phyloP scores from a whole-genome alignment of 2,888 invertebrate species.

The Baccha elongata region DNA sequence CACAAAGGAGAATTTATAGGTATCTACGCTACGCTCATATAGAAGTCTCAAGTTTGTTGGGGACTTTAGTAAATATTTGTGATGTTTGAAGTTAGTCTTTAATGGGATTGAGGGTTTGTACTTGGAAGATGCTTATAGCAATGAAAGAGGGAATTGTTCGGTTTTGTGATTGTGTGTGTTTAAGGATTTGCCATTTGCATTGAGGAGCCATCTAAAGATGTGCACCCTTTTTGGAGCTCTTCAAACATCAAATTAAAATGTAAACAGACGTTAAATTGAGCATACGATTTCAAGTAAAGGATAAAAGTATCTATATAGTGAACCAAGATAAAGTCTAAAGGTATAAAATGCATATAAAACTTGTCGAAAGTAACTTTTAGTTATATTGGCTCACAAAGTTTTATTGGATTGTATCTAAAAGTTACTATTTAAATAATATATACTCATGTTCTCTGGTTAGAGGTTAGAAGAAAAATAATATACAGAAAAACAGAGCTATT shows the following conservation, averaged over 20 bases:
- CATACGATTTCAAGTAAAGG: constrained; percentile 37
- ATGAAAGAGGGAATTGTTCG: constrained; percentile 8
- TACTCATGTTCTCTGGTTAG: too few species aligned
- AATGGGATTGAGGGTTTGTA: constrained; percentile 43
- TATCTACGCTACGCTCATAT: too few species aligned
- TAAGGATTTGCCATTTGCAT: constrained; percentile 56
- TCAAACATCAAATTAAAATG: constrained; percentile 35
- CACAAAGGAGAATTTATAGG: constrained; percentile 21
- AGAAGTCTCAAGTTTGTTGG: constrained; percentile 50
- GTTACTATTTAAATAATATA: too few species aligned
- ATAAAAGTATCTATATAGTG: too few species aligned
- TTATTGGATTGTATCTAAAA: too few species aligned
- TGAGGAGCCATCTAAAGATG: constrained; percentile 27
- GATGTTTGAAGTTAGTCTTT: constrained; percentile 61
- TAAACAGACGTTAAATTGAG: constrained; percentile 60
- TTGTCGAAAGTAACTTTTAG: too few species aligned
- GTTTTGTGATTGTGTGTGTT: background rate
- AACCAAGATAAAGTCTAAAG: too few species aligned
- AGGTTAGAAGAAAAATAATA: too few species aligned
- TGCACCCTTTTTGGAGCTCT: constrained; percentile 35
- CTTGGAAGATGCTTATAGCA: constrained; percentile 23
- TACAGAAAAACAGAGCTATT: too few species aligned
- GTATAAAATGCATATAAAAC: too few species aligned
- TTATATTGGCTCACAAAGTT: too few species aligned
- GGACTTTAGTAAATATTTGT: constrained; percentile 60